phyloP scores from a whole-genome alignment of 2,888 invertebrate species.

The Ceraclea dissimilis region DNA sequence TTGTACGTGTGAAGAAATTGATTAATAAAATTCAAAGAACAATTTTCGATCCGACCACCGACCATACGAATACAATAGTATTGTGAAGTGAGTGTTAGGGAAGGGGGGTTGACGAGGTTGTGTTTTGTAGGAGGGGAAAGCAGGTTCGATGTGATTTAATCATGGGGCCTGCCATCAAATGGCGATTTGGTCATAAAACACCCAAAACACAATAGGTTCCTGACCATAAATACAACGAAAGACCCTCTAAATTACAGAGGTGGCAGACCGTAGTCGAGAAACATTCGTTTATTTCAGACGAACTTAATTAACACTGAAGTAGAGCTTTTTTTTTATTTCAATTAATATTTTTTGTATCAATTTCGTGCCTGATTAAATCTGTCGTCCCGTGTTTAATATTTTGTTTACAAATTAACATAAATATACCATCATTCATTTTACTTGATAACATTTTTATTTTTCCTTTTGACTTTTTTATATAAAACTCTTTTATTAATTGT shows the following conservation, averaged over 20 bases:
- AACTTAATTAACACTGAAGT: slow-evolving; percentile 8
- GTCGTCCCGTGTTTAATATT: too few relatives aligned
- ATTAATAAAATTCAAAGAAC: background rate
- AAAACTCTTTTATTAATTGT: too few relatives aligned
- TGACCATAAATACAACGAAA: slow-evolving; percentile 17
- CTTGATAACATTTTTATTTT: too few relatives aligned
- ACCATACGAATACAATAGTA: too few relatives aligned
- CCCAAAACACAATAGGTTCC: slow-evolving; percentile 22
- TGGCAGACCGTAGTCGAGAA: slow-evolving; percentile 4
- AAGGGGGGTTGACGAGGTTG: too few relatives aligned
- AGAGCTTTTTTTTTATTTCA: background rate
- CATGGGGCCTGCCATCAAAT: slow-evolving; percentile 18
- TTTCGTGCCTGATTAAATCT: too few relatives aligned
- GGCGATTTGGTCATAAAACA: slow-evolving; percentile 22
- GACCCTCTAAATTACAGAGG: slow-evolving; percentile 12
- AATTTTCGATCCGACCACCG: too few relatives aligned
- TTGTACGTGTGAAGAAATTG: background rate
- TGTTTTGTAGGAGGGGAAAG: too few relatives aligned
- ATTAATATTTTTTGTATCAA: background rate
- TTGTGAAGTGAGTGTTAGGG: too few relatives aligned
- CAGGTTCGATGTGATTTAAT: slow-evolving; percentile 17
- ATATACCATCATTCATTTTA: too few relatives aligned
- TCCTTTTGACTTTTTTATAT: too few relatives aligned
- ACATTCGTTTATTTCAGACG: slow-evolving; percentile 10
- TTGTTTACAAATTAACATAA: too few relatives aligned